Evolutionary conservation across 2,797 vertebrate species (phyloP).

Genomic region (Liparis tanakae): DNA sequence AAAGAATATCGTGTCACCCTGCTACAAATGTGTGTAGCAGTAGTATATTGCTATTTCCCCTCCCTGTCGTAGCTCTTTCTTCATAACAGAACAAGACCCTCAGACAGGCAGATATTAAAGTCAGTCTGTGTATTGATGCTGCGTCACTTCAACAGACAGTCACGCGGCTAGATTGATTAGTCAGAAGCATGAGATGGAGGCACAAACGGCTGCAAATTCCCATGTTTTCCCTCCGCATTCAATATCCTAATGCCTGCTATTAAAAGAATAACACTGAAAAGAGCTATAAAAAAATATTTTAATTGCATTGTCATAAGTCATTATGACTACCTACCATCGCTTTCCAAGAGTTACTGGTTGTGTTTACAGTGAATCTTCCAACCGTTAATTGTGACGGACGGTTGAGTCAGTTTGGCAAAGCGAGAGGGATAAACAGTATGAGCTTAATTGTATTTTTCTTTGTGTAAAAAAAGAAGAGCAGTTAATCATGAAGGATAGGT

Average conservation of each 20-base stretch:
- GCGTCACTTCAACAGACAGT: slow-evolving; percentile 64
- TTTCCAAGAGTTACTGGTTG: slow-evolving; percentile 37
- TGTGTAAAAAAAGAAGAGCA: slow-evolving; percentile 6
- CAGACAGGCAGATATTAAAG: slow-evolving; percentile 38
- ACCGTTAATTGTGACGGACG: slow-evolving; percentile 50
- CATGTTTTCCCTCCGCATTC: slow-evolving; percentile 48
- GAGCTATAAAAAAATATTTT: slow-evolving; percentile 46
- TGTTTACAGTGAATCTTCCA: slow-evolving; percentile 32
- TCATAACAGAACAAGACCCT: slow-evolving; percentile 16
- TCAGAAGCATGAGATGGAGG: slow-evolving; percentile 43
- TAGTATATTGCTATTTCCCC: not conserved
- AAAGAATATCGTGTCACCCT: slow-evolving; percentile 10
- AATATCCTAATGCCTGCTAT: slow-evolving; percentile 54
- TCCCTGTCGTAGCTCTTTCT: not conserved
- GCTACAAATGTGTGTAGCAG: slow-evolving; percentile 1
- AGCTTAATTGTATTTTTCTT: slow-evolving; percentile 27
- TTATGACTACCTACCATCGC: slow-evolving; percentile 32
- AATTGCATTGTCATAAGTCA: slow-evolving; percentile 59
- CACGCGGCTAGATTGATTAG: slow-evolving; percentile 64
- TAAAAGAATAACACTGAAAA: slow-evolving; percentile 62
- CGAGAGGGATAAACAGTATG: slow-evolving; percentile 16
- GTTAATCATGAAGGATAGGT: slow-evolving; percentile 62
- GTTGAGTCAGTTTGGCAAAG: slow-evolving; percentile 25
- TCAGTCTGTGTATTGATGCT: slow-evolving; percentile 40
- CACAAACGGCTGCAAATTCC: slow-evolving; percentile 46